Base-by-base conservation (phyloP, 2,113 vertebrate species). In the Trogon surrucura region DNA sequence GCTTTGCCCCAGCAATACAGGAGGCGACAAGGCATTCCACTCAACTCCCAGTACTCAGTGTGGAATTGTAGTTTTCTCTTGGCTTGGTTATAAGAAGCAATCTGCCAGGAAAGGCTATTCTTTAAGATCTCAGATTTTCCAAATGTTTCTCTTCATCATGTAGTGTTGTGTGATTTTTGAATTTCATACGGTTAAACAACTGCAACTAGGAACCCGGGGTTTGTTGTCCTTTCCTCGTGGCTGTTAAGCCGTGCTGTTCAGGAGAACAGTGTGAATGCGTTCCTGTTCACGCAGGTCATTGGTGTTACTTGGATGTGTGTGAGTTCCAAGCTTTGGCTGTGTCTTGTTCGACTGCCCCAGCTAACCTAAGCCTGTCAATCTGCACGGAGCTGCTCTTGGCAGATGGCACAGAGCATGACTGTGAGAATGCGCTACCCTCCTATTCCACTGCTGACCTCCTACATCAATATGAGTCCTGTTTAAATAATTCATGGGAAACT, bases 401-500 rank as follows among this genome's bases (percentile, higher is more conserved):
- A 77, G 91, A 85, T 75, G 78, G 80, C 87, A 56, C 22, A 36
- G 84, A 85, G 34, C 77, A 61, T 0, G 16, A 17, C 50, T 75
- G 47, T 54, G 69, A 71, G 53, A 57, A 67, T 19, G 34, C 3
- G 9, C 78, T 72, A 17, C 58, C n/a, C 44, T 80, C 17, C 0
- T 22, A 36, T 53, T 54, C 58, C 54, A 45, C 23, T 69, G 61
- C 62, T 91, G 86, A 85, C 70, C 84, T 67, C 47, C 47, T 56
- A 32, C 57, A 50, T 44, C 6, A 26, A 23, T 20, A 36, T 65
- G 65, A 77, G 29, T 83, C 73, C 91, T 92, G 71, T 30, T 73
- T 90, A 88, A 96, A 91, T 80, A 92, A 95, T 80, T 88, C 60
- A 66, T 67, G 27, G 72, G 13, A 60, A 75, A 84, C 34, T 64